Evolutionary conservation across 1,140 invertebrate species (phyloP).

Genomic region (Eurosta solidaginis): DNA sequence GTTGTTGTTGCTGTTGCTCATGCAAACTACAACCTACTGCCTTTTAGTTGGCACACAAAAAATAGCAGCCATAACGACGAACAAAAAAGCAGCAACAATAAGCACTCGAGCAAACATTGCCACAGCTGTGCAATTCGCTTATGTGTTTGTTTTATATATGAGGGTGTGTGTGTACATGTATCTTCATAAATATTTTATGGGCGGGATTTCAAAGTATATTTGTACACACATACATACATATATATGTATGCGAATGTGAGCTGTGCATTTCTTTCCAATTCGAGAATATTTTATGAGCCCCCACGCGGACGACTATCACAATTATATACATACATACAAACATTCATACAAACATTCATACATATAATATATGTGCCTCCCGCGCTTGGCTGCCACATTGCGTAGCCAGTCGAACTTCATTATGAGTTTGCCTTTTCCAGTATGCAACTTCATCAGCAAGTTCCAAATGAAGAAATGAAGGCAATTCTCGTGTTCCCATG

Average conservation of each 20-base stretch:
- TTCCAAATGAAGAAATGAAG: too few species aligned
- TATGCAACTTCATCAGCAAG: background rate
- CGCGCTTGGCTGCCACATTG: background rate
- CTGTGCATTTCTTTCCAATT: conserved; percentile 47
- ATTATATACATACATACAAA: background rate
- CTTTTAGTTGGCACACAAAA: background rate
- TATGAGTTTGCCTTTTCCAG: background rate
- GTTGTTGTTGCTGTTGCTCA: background rate
- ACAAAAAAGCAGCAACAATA: conserved; percentile 9
- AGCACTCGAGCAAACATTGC: conserved; percentile 13
- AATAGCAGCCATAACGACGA: conserved; percentile 14
- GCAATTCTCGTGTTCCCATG: too few species aligned
- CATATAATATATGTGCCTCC: too few species aligned
- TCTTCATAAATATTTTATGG: conserved; percentile 22
- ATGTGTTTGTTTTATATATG: background rate
- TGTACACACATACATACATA: too few species aligned
- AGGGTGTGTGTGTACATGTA: background rate
- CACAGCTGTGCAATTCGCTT: background rate
- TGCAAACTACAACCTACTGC: background rate
- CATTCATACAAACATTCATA: too few species aligned
- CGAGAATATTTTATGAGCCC: conserved; percentile 51
- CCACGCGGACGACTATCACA: conserved; percentile 47
- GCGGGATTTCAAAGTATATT: conserved; percentile 26
- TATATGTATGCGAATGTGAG: too few species aligned
- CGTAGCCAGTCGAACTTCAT: background rate